A percentile compares a stretch with the other conserved stretches of the same genome.
Evolutionary conservation across 2,113 vertebrate species (phyloP).

Genomic region (Camelus bactrianus): DNA sequence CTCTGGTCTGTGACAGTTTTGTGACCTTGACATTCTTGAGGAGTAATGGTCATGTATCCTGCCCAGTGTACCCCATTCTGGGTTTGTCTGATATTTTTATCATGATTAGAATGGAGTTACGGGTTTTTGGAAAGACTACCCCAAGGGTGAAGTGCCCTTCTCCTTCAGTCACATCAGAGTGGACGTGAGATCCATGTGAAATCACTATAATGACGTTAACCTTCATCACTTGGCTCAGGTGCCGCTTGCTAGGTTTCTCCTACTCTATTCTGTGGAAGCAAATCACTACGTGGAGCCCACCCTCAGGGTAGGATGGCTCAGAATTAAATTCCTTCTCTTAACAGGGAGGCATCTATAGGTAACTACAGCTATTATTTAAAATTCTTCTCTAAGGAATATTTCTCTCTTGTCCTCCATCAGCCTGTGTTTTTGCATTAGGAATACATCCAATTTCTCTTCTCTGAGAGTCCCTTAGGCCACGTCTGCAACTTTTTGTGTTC

Average conservation of each 20-base stretch:
- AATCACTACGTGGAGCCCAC: not conserved
- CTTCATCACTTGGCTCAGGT: not conserved
- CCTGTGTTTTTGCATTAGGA: not conserved
- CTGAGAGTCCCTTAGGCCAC: not conserved
- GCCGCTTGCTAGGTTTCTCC: not conserved
- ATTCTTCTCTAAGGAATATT: not conserved
- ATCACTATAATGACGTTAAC: not conserved
- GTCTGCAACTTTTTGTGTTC: not conserved
- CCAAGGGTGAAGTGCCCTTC: not conserved
- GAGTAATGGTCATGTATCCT: not conserved
- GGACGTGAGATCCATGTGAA: not conserved
- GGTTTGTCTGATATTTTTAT: not conserved
- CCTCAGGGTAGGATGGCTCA: not conserved
- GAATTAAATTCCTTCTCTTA: not conserved
- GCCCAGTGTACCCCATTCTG: not conserved
- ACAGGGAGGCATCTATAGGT: not conserved
- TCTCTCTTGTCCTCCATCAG: not conserved
- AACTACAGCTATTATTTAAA: not conserved
- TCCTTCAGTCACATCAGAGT: not conserved
- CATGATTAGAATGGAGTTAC: not conserved
- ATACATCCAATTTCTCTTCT: not conserved
- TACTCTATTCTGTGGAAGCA: not conserved
- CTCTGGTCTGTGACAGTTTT: not conserved
- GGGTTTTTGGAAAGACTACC: not conserved
- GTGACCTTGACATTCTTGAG: not conserved